A percentile compares a stretch with the other conserved stretches of the same genome.
These are phyloP conservation scores for Corythornis vintsioides DNA, from an alignment of 2,113 vertebrate genomes.

Conservation along the genomic window DNA sequence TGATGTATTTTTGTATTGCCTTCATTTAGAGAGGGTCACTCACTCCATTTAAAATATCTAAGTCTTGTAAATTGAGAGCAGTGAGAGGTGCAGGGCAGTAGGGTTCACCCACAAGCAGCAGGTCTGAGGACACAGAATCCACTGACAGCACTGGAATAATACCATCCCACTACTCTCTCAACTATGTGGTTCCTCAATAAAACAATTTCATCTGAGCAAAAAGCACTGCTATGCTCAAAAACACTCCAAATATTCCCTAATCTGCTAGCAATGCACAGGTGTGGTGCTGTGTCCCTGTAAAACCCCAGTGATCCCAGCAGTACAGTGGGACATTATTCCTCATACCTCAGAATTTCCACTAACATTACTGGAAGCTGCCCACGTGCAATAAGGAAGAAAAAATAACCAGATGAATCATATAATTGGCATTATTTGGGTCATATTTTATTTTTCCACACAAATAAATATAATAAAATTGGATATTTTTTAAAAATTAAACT, in stretches of 20 bases:
- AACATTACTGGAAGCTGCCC: not conserved
- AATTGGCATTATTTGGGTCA: not conserved
- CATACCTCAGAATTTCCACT: not conserved
- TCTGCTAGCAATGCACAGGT: not conserved
- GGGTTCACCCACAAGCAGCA: not conserved
- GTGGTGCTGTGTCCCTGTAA: not conserved
- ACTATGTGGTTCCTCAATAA: not conserved
- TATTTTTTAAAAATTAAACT: not conserved
- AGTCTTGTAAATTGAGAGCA: not conserved
- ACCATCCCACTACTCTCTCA: not conserved
- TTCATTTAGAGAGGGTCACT: not conserved
- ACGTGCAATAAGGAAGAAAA: not conserved
- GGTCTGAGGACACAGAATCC: not conserved
- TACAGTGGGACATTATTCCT: not conserved
- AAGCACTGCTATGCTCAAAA: not conserved
- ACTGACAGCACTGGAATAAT: not conserved
- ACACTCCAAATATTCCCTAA: not conserved
- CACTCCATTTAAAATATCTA: too few species aligned
- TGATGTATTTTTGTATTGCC: not conserved
- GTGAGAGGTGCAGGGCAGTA: not conserved
- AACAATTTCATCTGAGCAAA: not conserved
- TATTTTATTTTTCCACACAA: conserved; percentile 16
- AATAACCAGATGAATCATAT: not conserved
- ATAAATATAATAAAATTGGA: not conserved
- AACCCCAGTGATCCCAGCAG: not conserved